Evolutionary conservation across 2,888 invertebrate species (phyloP).

Genomic region (Dioctria linearis): DNA sequence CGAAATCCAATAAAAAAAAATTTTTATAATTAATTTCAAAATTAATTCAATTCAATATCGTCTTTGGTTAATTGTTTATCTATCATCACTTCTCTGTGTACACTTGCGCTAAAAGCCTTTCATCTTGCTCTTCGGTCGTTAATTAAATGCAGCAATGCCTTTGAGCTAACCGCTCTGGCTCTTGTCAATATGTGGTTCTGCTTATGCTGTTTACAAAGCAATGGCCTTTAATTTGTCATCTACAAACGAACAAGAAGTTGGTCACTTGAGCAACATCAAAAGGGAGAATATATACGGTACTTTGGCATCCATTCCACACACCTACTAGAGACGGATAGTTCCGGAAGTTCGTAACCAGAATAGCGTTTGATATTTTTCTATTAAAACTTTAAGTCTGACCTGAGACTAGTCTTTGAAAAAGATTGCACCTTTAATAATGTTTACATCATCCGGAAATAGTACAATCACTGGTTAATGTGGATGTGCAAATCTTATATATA

Average conservation of each 20-base stretch:
- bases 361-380: too few relatives aligned
- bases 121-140: constrained; percentile 29
- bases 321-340: too few relatives aligned
- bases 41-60: constrained; percentile 16
- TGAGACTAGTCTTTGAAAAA: too few relatives aligned
- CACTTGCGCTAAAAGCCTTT: constrained; percentile 27
- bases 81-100: constrained; percentile 18
- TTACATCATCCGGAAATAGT: background rate
- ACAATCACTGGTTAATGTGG: too few relatives aligned
- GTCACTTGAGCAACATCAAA: constrained; percentile 18
- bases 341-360: too few relatives aligned
- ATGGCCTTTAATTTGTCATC: constrained; percentile 37
- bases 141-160: constrained; percentile 32
- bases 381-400: too few relatives aligned
- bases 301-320: background rate
- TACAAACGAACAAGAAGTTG: background rate
- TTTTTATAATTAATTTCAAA: background rate
- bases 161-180: constrained; percentile 13
- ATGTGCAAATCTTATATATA: too few relatives aligned
- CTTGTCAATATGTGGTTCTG: constrained; percentile 11
- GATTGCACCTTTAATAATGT: background rate
- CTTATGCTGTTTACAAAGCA: constrained; percentile 24
- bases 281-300: background rate
- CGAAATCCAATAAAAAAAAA: too few relatives aligned
- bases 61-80: constrained; percentile 45